Percentiles rank a stretch among this genome's conserved stretches.
Evolutionary conservation across 1,140 invertebrate genomes (phyloP).

Genomic region (Bombus consobrinus): DNA sequence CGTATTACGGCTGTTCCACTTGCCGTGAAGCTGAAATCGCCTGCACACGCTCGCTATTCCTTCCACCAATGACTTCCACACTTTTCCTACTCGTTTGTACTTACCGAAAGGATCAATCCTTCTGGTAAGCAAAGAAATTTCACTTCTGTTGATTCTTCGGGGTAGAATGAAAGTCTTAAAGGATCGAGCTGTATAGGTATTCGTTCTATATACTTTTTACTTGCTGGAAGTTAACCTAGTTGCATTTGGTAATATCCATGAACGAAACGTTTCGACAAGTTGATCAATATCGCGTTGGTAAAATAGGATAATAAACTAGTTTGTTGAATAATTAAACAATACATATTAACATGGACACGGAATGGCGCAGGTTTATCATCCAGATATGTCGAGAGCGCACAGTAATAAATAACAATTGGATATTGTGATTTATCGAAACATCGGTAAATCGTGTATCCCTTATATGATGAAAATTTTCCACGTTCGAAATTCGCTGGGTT

Average conservation of each 20-base stretch:
- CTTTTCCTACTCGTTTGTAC: not conserved
- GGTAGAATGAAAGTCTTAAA: too few species aligned
- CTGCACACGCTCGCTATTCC: not conserved
- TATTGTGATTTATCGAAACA: not conserved
- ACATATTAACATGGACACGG: too few species aligned
- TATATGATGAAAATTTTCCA: not conserved
- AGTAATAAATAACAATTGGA: not conserved
- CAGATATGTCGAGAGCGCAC: not conserved
- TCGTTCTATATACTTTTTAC: too few species aligned
- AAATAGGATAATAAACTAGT: not conserved
- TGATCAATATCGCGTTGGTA: too few species aligned
- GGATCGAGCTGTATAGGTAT: too few species aligned
- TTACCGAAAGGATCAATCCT: not conserved
- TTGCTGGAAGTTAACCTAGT: too few species aligned
- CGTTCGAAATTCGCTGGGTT: not conserved
- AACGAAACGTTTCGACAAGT: not conserved
- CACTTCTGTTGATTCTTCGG: not conserved
- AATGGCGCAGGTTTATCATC: not conserved
- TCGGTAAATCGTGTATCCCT: not conserved
- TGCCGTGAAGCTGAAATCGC: conserved; percentile 52
- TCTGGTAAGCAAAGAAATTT: not conserved
- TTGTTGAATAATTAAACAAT: not conserved
- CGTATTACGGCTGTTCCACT: conserved; percentile 53
- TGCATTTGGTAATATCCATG: too few species aligned
- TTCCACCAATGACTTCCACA: not conserved